Percentiles rank a stretch among this genome's conserved stretches.
Evolutionary conservation across 2,113 vertebrate genomes (phyloP).

Genomic region (Lycocorax pyrrhopterus): DNA sequence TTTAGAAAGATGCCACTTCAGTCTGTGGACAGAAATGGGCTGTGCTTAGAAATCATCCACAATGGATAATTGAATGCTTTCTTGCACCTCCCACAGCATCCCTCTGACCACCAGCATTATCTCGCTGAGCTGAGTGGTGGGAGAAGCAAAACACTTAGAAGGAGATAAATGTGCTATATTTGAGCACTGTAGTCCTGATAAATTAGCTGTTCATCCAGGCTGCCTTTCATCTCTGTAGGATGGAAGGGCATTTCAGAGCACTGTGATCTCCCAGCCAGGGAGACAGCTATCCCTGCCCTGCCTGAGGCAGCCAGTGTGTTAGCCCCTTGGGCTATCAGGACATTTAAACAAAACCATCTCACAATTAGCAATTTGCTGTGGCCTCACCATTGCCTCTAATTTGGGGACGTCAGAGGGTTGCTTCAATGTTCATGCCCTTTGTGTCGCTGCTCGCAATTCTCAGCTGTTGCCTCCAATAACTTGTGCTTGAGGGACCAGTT

Average conservation of each 20-base stretch:
- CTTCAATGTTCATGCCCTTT: neutral
- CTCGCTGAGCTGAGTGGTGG: slow-evolving; percentile 15
- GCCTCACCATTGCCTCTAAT: neutral
- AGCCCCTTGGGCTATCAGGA: neutral
- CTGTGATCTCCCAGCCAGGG: slow-evolving; percentile 25
- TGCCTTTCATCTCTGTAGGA: slow-evolving; percentile 32
- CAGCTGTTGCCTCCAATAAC: neutral
- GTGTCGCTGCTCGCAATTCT: neutral
- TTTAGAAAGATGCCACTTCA: neutral
- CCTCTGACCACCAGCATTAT: neutral
- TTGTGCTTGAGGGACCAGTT: neutral
- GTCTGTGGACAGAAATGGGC: neutral
- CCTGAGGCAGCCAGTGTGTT: neutral
- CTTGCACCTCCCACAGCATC: neutral
- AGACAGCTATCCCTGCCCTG: neutral
- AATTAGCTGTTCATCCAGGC: neutral
- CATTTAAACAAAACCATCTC: neutral
- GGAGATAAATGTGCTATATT: slow-evolving; percentile 29
- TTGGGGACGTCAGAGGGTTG: neutral
- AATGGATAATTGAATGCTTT: neutral
- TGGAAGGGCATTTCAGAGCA: neutral
- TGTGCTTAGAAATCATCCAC: neutral
- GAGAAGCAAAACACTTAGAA: neutral
- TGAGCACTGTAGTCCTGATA: neutral
- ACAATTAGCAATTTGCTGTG: neutral